Base-by-base conservation (phyloP, 2,113 vertebrate genomes). In the Cephalopterus ornatus region DNA sequence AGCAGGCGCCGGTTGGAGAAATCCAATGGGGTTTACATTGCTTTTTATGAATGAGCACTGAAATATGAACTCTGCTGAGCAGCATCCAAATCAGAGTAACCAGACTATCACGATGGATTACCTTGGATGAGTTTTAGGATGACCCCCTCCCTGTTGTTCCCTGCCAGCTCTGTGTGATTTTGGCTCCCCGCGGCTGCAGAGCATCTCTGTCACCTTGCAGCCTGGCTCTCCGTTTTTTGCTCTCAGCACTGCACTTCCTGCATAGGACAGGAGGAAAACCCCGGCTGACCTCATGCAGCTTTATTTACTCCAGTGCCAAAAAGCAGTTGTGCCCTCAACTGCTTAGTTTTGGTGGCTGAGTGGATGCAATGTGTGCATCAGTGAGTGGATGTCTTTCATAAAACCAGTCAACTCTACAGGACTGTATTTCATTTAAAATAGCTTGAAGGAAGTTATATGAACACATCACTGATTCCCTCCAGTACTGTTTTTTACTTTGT, bases 361-460 rank as follows among this genome's bases (percentile, higher is more conserved):
- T 88, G 70, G 93, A 82, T 23, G 67, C 28, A 78, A 77, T 39
- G 17, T 42, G 63, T 82, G 92, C 88, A 63, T 46, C 0, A 1
- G 78, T 78, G 50, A 92, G 62, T 50, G 88, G 44, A 82, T 6
- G 9, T 42, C 83, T 97, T 92, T 95, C 90, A 65, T 79, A 85
- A 95, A 92, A 80, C 58, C 88, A 67, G 77, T 63, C 61, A 80
- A 62, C 46, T 84, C 67, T 87, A 37, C 37, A 94, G 73, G 58
- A 72, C 13, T 92, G 59, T 73, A 63, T 89, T 67, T 88, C 11
- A 14, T 71, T 95, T 84, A 26, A 89, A 96, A 89, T 47, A 92
- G 39, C 78, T 97, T 26, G 26, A 84, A 93, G 35, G 52, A 88
- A 95, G 75, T 81, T 72, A 86, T 53, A 80, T 49, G 66, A 97